Conservation (phyloP, 2,113 vertebrate genomes). For the Verasper variegatus region DNA sequence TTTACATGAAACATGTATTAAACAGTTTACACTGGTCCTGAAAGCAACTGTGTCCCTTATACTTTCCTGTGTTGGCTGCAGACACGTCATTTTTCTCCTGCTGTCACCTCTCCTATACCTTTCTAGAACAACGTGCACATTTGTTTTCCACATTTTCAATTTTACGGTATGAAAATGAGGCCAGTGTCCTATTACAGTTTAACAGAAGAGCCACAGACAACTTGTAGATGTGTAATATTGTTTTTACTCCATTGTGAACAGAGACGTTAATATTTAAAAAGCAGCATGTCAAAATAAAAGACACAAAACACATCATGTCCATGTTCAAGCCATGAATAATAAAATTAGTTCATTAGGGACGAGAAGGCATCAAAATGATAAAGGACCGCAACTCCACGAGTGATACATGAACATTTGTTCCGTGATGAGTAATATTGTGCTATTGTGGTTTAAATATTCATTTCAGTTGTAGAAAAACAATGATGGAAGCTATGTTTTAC, state of each 20-base stretch:
- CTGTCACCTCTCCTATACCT: too few species aligned
- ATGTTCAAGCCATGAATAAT: not conserved
- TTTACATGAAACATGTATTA: not conserved
- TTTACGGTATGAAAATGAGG: not conserved
- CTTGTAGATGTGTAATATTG: slow-evolving; percentile 8
- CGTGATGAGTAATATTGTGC: not conserved
- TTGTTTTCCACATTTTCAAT: not conserved
- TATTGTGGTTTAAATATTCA: slow-evolving; percentile 3
- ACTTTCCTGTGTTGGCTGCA: not conserved
- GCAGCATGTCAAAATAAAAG: slow-evolving; percentile 24
- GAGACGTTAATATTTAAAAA: slow-evolving; percentile 30
- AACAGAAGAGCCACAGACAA: not conserved
- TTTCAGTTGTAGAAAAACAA: slow-evolving; percentile 3
- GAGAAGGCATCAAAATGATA: not conserved
- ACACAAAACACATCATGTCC: slow-evolving; percentile 18
- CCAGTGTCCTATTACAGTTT: not conserved
- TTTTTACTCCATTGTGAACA: slow-evolving; percentile 25
- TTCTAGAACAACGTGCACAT: too few species aligned
- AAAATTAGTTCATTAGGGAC: not conserved
- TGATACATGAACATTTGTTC: not conserved
- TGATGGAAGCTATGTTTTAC: not conserved
- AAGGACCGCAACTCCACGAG: not conserved
- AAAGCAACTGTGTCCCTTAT: not conserved
- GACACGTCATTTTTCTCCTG: too few species aligned
- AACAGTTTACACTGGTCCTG: not conserved